Evolutionary conservation across 2,113 vertebrate species (phyloP), one percentile per base, ranked within the genome.

Genomic region (Pithys albifrons): DNA sequence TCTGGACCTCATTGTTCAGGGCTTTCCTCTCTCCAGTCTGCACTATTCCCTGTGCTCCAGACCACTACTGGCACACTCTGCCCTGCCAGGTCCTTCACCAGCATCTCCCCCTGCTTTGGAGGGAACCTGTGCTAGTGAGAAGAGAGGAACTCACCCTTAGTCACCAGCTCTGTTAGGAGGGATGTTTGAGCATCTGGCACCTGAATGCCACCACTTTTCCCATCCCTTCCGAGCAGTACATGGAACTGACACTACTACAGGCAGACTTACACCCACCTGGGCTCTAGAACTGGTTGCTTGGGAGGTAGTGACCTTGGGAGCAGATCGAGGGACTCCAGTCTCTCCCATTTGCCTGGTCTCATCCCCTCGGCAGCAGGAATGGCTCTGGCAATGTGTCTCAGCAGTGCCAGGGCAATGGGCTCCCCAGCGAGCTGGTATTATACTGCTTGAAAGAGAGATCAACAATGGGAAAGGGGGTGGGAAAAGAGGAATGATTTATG

Each of bases 401-500:
- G 2, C 3, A 6, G 88, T 78, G 93, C 76, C 78, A 66, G 94
- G 84, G 67, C 70, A 59, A 4, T 1, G 10, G 45, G 49, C 65
- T 95, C 77, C 72, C 81, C 19, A 5, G 43, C 1, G 58, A 78
- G 82, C 64, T 95, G 95, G 88, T 77, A 39, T 95, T 72, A 25
- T n/a, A 49, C 43, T 12, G 10, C 89, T 91, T 94, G 86, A 97
- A 96, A 97, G 89, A 97, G 96, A 97, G 87, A 96, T 97, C 94
- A 95, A 75, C 84, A 79, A 35, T 3, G 46, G 67, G 58, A 82
- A 94, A 69, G 27, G 76, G 37, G 35, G 2, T 48, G 84, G 57
- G 62, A 31, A 62, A 52, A 62, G 59, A 95, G 77, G 67, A 96
- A 93, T 97, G 97, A 97, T 97, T 97, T 95, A 97, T 97, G 97